Evolutionary conservation across 2,888 invertebrate species (phyloP), one percentile per base, ranked within the genome.

Genomic region (Maniola hyperantus): DNA sequence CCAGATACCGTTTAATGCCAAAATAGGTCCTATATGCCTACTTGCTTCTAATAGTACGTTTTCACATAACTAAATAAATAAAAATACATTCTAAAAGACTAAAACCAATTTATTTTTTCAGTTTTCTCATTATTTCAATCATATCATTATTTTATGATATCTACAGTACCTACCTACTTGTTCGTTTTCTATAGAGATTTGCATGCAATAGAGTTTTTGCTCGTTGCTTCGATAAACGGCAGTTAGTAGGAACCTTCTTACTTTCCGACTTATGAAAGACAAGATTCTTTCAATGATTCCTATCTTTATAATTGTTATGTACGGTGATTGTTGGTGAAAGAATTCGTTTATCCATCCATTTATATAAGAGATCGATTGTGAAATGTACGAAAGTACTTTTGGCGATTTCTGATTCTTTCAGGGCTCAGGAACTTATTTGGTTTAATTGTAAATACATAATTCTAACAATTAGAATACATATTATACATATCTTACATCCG

Each of bases 131-230:
- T 39, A 10, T 53, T 44, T 59, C 34, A 33, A 53, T 51, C 15
- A 51, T 39, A n/a, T 18, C 48, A 50, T 48, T 15, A 59, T 61
- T 65, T 65, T 59, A 59, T 20, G 48, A 70, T 11, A 60, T 50
- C 65, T 59, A 54, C 15, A 2, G 26, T 26, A 26, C 26, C 15
- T 6, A 10, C 1, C 2, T 11, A 50, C 39, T 55, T 51, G 50
- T 64, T 69, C 59, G 66, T 68, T 67, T 70, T 72, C 71, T 68
- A 68, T 65, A 53, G 58, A 64, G 55, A 74, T 74, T 73, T 73
- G 75, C 72, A 73, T 74, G 73, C 73, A 70, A 71, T 71, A 68
- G 70, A 64, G 68, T 69, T 68, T 66, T 61, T 70, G 69, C 71
- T 68, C 33, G 53, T 73, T 73, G 74, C 72, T 66, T 64, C 63